Conservation (phyloP, 2,797 vertebrate species). For the Sebastes taczanowskii region DNA sequence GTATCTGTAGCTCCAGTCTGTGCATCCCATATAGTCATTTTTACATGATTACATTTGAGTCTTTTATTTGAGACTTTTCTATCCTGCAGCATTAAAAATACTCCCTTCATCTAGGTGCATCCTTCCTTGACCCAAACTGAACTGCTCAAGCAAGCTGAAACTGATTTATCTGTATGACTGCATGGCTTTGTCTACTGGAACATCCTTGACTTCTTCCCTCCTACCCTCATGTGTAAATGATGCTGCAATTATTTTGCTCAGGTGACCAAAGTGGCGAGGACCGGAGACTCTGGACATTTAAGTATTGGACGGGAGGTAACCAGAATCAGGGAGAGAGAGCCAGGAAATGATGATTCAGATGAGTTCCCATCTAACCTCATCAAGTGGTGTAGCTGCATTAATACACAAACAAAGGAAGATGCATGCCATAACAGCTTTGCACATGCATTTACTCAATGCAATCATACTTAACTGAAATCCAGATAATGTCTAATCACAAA, state of each 20-base stretch:
- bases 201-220: neutral
- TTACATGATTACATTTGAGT: neutral
- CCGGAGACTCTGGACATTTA: too few relatives aligned
- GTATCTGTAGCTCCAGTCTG: neutral
- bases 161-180: neutral
- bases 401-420: too few relatives aligned
- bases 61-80: neutral
- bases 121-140: neutral
- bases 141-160: neutral
- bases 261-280: too few relatives aligned
- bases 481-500: too few relatives aligned
- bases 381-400: neutral
- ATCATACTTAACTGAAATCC: too few relatives aligned
- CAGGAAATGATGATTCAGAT: too few relatives aligned
- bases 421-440: too few relatives aligned
- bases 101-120: neutral
- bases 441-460: too few relatives aligned
- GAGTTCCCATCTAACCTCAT: too few relatives aligned
- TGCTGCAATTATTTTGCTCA: neutral
- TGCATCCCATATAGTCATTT: neutral
- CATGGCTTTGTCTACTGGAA: neutral
- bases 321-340: too few relatives aligned
- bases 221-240: neutral
- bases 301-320: too few relatives aligned
- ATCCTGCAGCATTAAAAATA: neutral